Conservation (phyloP, 2,888 invertebrate genomes). For the Mechanitis messenoides region DNA sequence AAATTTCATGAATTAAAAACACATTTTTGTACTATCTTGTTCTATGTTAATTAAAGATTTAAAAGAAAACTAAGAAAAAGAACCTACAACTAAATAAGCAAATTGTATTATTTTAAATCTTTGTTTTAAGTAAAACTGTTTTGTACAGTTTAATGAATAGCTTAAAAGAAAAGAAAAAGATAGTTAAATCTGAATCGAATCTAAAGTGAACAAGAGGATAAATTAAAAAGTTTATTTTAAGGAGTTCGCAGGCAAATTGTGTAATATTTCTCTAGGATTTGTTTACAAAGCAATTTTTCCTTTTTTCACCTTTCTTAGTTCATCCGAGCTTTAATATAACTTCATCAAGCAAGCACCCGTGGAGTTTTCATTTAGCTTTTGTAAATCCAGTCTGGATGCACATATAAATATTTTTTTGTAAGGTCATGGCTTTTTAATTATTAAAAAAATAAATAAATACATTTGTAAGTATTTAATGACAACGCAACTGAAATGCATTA, state of each 20-base stretch:
- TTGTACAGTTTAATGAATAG: too few relatives aligned
- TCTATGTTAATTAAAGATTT: too few relatives aligned
- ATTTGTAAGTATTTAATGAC: too few relatives aligned
- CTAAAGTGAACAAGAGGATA: slow-evolving; percentile 9
- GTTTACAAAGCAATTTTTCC: slow-evolving; percentile 49
- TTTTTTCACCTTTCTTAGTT: slow-evolving; percentile 38
- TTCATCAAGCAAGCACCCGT: slow-evolving; percentile 38
- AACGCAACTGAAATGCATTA: too few relatives aligned
- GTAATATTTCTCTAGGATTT: slow-evolving; percentile 33
- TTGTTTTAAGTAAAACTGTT: too few relatives aligned
- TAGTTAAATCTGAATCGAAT: slow-evolving; percentile 8
- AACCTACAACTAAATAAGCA: too few relatives aligned
- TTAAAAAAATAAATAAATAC: too few relatives aligned
- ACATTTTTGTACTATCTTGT: too few relatives aligned
- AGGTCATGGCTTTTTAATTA: neutral
- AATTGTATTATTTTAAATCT: too few relatives aligned
- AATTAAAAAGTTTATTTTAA: slow-evolving; percentile 17
- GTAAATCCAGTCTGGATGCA: slow-evolving; percentile 17
- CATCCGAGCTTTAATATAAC: slow-evolving; percentile 48
- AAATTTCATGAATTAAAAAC: too few relatives aligned
- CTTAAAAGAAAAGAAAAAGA: slow-evolving; percentile 11
- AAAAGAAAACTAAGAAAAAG: too few relatives aligned
- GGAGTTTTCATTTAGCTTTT: slow-evolving; percentile 26
- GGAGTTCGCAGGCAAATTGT: slow-evolving; percentile 24
- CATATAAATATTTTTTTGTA: slow-evolving; percentile 22